A percentile compares a stretch with the other conserved stretches of the same genome.
phyloP scores from a whole-genome alignment of 2,797 vertebrate genomes.

The Steatocranus sp. region DNA sequence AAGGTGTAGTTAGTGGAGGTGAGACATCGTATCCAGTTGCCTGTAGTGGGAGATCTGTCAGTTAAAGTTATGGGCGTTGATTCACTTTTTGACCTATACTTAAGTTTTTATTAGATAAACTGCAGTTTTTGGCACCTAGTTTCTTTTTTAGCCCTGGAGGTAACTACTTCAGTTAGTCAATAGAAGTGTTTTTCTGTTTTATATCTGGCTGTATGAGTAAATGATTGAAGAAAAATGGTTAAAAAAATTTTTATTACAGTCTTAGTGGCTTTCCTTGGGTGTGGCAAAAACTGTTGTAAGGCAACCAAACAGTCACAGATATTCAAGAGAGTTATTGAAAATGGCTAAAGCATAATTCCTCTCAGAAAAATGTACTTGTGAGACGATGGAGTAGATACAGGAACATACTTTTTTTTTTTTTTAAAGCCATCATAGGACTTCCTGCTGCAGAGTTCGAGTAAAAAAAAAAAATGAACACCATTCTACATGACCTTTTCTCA shows the following conservation, averaged over 20 bases:
- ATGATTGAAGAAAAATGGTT: background rate
- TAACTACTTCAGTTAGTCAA: background rate
- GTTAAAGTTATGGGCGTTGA: background rate
- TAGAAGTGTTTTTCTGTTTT: accelerated
- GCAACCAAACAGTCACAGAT: background rate
- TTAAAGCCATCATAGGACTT: background rate
- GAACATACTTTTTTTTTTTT: background rate
- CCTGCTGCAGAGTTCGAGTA: background rate
- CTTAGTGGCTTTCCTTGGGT: background rate
- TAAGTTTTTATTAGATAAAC: background rate
- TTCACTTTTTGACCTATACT: background rate
- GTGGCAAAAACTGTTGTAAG: background rate
- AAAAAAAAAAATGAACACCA: background rate
- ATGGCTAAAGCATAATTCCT: background rate
- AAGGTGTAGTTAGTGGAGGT: background rate
- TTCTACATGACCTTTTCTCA: background rate
- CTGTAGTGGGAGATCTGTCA: background rate
- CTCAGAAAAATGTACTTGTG: background rate
- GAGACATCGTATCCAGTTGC: background rate
- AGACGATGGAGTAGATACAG: background rate
- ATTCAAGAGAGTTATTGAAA: background rate
- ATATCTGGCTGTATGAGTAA: background rate
- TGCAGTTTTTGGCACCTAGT: background rate
- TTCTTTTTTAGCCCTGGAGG: background rate
- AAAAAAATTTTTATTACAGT: background rate